Base-by-base conservation (phyloP, 2,888 invertebrate genomes). In the Sturmia bella region DNA sequence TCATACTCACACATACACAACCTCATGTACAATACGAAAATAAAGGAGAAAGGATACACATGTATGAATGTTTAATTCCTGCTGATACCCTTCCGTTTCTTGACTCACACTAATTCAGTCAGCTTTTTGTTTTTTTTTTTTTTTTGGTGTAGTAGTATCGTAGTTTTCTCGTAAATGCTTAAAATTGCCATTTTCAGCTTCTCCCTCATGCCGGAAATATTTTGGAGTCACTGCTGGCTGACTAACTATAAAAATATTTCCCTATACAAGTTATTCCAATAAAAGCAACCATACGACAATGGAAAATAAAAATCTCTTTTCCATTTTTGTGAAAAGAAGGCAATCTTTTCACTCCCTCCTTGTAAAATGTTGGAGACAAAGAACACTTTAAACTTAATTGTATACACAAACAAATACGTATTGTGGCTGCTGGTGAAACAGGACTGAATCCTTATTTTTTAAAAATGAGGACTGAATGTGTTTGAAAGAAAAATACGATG, bases 131-230 rank as follows among this genome's bases (percentile, higher is more conserved):
- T 43, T 21, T 41, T 56, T 19, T 45, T 15, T 48, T 24, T 3
- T 63, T n/a, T 2, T 15, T 12, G 61, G 61, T 17, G 39, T 48
- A 39, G 61, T 72, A 24, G 39, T 48, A 39, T 15, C 7, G 7
- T 70, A 27, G 11, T 73, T 48, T 54, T 59, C 48, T 17, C 24
- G 11, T 43, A 56, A 50, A 64, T 59, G 43, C n/a, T n/a, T 37
- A 72, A 52, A 66, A 13, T 59, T 56, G 39, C 32, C 54, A 17
- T 24, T 41, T 78, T 66, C 41, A 37, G 1, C 12, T 57, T 59
- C 37, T 21, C 50, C 24, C 57, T 52, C 57, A 43, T 52, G n/a
- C 32, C 72, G 78, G 78, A 79, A 73, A 73, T 64, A 43, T 73
- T 78, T 70, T 39, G 2, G 52, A 79, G 52, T 59, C 52, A 68